These are phyloP conservation scores for Chalcis sispes DNA, from an alignment of 2,888 invertebrate species.

Conservation along the genomic window DNA sequence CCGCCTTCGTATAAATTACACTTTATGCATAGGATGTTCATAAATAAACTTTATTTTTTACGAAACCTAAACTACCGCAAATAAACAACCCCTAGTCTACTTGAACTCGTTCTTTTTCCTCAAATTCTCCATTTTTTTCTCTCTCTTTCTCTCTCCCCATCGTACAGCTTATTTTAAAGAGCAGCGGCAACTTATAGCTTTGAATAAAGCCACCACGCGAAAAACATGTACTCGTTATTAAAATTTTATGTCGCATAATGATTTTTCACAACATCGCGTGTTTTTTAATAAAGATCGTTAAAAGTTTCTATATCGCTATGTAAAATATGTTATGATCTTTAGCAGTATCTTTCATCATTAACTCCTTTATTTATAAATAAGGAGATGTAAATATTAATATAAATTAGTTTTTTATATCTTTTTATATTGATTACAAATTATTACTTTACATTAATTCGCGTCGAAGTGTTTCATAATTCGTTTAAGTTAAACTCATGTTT, in stretches of 20 bases:
- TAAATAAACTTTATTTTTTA: constrained; percentile 45
- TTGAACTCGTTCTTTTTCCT: constrained; percentile 30
- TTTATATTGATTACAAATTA: no score
- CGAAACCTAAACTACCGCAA: constrained; percentile 18
- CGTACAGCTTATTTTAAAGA: background rate
- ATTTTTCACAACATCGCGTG: background rate
- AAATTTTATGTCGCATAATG: constrained; percentile 22
- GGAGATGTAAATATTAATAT: no score
- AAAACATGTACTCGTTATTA: constrained; percentile 3
- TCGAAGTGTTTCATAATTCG: no score
- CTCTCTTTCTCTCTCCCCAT: no score
- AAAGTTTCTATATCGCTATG: no score
- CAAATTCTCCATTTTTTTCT: background rate
- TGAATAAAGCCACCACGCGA: background rate
- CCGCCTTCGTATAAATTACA: constrained; percentile 33
- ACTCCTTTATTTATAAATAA: no score
- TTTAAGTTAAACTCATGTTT: no score
- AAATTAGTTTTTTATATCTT: no score
- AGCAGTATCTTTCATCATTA: no score
- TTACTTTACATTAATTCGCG: no score
- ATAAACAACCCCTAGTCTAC: background rate
- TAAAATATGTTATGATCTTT: no score
- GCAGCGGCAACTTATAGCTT: constrained; percentile 10
- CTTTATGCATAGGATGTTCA: constrained; percentile 26
- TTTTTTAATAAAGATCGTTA: no score